phyloP scores from a whole-genome alignment of 2,113 vertebrate genomes.

The Acrocephalus arundinaceus region DNA sequence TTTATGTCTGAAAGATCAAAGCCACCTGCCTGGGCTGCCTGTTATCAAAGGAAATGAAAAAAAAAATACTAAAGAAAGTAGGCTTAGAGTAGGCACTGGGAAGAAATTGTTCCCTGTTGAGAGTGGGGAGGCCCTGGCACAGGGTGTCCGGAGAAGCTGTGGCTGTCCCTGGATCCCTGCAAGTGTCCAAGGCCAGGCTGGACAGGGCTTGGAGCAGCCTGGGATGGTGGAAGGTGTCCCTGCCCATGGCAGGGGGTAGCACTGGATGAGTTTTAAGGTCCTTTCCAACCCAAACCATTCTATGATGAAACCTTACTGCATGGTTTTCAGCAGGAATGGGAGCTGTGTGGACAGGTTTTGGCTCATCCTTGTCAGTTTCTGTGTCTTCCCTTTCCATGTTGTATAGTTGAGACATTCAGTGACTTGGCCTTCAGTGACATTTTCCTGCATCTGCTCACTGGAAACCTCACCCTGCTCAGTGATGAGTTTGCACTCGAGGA shows the following conservation, averaged over 20 bases:
- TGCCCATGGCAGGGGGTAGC: neutral
- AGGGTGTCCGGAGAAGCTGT: neutral
- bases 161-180: neutral
- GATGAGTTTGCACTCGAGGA: constrained; percentile 93
- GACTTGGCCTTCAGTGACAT: constrained; percentile 94
- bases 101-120: fast-evolving
- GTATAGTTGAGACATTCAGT: constrained; percentile 88
- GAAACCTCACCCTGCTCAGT: constrained; percentile 88
- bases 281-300: neutral
- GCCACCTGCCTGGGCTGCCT: neutral
- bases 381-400: neutral
- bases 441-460: constrained; percentile 94
- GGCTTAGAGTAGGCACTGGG: neutral
- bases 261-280: neutral
- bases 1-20: neutral
- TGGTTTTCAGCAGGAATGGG: neutral
- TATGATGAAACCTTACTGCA: neutral
- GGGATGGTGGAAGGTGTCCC: neutral
- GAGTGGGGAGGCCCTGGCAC: neutral
- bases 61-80: neutral
- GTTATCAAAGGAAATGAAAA: neutral
- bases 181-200: neutral
- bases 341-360: neutral
- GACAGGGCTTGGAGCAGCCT: neutral
- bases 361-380: neutral